Evolutionary conservation across 2,888 invertebrate genomes (phyloP).

Genomic region (Operophtera brumata): DNA sequence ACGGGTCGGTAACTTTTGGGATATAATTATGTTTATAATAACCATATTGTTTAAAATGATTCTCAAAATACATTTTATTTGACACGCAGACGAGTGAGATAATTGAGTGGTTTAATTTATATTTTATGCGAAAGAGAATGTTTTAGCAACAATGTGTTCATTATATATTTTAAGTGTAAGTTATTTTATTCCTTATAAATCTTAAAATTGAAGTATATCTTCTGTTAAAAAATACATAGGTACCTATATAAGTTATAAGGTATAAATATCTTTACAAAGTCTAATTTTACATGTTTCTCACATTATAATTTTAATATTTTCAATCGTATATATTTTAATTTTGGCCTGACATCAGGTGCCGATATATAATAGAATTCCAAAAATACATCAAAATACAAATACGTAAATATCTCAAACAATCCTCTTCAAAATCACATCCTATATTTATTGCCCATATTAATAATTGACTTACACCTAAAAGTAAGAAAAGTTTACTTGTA

Average conservation of each 20-base stretch:
- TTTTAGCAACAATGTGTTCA: conserved; percentile 17
- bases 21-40: too few species aligned
- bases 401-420: conserved; percentile 8
- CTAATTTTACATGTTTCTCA: conserved; percentile 14
- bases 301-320: conserved; percentile 8
- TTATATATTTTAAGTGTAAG: conserved; percentile 13
- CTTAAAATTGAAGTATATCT: conserved; percentile 4
- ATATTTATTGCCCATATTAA: conserved; percentile 60
- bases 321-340: conserved; percentile 31
- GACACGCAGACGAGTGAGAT: neutral
- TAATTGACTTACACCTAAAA: conserved; percentile 58
- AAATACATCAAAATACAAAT: too few species aligned
- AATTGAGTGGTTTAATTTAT: neutral
- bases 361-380: conserved; percentile 31
- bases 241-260: too few species aligned
- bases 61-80: neutral
- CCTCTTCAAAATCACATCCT: conserved; percentile 53
- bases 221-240: neutral
- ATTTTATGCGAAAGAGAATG: neutral
- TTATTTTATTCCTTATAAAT: conserved; percentile 1
- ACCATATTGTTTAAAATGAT: neutral
- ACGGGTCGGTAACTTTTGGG: too few species aligned
- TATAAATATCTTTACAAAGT: conserved; percentile 8
- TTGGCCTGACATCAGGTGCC: conserved; percentile 39
- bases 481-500: conserved; percentile 3